Evolutionary conservation across 2,888 invertebrate species (phyloP).

Genomic region (Leptopilina myrica): DNA sequence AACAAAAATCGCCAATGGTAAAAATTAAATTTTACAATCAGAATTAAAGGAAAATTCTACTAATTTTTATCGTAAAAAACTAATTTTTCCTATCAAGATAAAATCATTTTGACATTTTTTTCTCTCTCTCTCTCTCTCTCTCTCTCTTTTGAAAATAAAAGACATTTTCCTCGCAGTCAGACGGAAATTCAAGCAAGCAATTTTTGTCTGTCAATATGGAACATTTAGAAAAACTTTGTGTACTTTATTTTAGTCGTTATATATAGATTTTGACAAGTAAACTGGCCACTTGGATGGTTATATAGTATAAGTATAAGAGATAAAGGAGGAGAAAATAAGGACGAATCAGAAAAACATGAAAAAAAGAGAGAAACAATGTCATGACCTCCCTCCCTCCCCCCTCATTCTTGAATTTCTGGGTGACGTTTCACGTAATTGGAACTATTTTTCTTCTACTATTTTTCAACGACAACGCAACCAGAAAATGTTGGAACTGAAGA

Average conservation of each 20-base stretch:
- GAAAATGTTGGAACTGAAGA: conserved; percentile 52
- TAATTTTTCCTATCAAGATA: no score
- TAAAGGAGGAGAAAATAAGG: conserved; percentile 21
- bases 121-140: no score
- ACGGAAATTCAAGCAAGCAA: no score
- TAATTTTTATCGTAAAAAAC: no score
- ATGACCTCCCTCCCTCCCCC: conserved; percentile 60
- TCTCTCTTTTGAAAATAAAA: no score
- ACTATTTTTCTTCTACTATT: conserved; percentile 57
- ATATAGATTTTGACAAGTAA: conserved; percentile 46
- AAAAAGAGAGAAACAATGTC: conserved; percentile 56
- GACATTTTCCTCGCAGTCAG: no score
- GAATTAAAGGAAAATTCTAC: no score
- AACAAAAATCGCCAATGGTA: no score
- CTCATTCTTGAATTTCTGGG: conserved; percentile 46
- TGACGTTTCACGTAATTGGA: conserved; percentile 68
- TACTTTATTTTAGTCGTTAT: conserved; percentile 18
- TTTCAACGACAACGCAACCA: conserved; percentile 53
- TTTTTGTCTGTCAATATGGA: no score
- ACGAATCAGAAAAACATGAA: conserved; percentile 41
- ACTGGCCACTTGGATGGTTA: background rate
- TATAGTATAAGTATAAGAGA: conserved; percentile 15
- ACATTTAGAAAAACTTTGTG: background rate
- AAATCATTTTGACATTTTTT: no score
- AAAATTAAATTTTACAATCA: no score